These are phyloP conservation scores for Pristionchus arcanus DNA, from an alignment of 2,888 invertebrate species.

Conservation along the genomic window DNA sequence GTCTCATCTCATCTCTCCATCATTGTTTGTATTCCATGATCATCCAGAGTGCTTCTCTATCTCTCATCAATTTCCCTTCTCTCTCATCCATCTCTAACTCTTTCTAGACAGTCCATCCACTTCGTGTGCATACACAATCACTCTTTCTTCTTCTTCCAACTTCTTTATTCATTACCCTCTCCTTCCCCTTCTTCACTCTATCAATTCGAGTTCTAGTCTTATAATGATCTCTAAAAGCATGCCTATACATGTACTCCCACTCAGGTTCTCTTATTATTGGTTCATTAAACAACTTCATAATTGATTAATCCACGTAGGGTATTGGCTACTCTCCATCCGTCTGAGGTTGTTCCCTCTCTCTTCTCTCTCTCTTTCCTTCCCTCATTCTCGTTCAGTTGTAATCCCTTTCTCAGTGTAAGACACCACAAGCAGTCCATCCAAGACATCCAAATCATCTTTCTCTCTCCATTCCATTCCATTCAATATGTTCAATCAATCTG, in stretches of 20 bases:
- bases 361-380: conserved; percentile 30
- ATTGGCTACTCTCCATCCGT: background rate
- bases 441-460: background rate
- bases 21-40: background rate
- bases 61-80: conserved; percentile 10
- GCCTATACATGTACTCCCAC: background rate
- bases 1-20: background rate
- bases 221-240: background rate
- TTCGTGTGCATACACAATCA: conserved; percentile 6
- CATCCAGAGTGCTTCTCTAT: background rate
- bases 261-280: background rate
- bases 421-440: conserved; percentile 47
- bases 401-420: conserved; percentile 51
- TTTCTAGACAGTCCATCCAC: background rate
- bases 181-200: background rate
- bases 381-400: conserved; percentile 24
- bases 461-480: background rate
- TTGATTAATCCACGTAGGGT: background rate
- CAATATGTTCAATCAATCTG: background rate
- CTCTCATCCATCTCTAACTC: background rate
- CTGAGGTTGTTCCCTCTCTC: conserved; percentile 31
- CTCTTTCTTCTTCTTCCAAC: conserved; percentile 10
- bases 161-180: conserved; percentile 39
- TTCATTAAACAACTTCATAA: background rate
- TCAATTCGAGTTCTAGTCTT: background rate